phyloP scores from a whole-genome alignment of 2,113 vertebrate genomes.

The Leuciscus idus region DNA sequence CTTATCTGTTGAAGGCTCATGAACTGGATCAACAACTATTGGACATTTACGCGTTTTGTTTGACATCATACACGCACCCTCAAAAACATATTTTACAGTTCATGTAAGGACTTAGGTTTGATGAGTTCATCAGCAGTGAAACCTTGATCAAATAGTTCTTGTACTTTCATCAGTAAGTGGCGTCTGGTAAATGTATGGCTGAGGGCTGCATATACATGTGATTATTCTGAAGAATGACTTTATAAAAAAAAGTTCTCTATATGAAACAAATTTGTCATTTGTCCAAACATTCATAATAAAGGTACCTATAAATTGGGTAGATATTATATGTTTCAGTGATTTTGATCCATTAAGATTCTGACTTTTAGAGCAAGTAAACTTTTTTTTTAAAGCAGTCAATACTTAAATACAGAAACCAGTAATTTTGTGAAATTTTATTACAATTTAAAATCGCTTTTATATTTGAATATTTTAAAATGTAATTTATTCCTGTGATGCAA shows the following conservation, averaged over 20 bases:
- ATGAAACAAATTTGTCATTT: background rate
- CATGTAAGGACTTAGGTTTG: too few species aligned
- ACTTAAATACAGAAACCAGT: too few species aligned
- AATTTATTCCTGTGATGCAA: too few species aligned
- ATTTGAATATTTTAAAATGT: too few species aligned
- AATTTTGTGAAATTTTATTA: too few species aligned
- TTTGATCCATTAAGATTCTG: background rate
- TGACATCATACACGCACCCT: background rate
- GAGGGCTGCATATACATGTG: background rate
- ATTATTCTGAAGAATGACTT: background rate
- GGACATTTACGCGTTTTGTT: background rate
- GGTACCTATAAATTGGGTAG: background rate
- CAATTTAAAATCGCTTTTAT: too few species aligned
- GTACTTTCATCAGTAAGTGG: background rate
- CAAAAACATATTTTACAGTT: background rate
- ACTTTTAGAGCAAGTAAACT: background rate
- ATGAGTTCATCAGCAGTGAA: background rate
- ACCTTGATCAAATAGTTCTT: background rate
- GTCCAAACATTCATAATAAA: background rate
- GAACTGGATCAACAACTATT: background rate
- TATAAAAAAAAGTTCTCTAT: background rate
- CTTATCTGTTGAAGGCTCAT: background rate
- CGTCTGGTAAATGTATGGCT: background rate
- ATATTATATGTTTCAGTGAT: background rate
- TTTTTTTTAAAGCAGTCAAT: background rate